phyloP scores from a whole-genome alignment of 1,140 invertebrate species.

The Drosophila kikkawai region DNA sequence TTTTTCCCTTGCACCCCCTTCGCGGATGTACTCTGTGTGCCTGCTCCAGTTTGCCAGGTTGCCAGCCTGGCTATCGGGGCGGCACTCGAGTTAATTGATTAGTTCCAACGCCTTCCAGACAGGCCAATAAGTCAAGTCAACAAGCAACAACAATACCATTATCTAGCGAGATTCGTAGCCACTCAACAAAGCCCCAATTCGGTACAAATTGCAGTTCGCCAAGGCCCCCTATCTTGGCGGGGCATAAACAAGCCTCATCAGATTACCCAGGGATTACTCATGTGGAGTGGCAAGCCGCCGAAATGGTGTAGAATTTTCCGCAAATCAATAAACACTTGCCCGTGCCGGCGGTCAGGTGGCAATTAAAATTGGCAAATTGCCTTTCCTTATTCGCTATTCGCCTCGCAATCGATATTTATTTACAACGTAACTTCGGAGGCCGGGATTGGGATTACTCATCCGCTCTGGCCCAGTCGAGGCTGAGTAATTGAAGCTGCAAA shows the following conservation, averaged over 20 bases:
- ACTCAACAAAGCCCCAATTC: constrained; percentile 23
- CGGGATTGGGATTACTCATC: constrained; percentile 35
- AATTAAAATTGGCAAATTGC: constrained; percentile 29
- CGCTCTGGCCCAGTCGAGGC: neutral
- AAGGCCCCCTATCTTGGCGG: constrained; percentile 41
- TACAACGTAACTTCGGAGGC: neutral
- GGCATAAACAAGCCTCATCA: constrained; percentile 29
- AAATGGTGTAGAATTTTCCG: constrained; percentile 27
- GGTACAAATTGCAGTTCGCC: constrained; percentile 36
- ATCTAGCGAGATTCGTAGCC: constrained; percentile 36
- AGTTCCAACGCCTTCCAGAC: constrained; percentile 49
- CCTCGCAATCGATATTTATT: constrained; percentile 45
- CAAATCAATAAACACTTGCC: constrained; percentile 44
- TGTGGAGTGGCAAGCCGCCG: constrained; percentile 11
- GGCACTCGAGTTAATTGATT: constrained; percentile 78
- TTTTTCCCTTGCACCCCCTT: neutral
- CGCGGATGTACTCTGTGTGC: constrained; percentile 11
- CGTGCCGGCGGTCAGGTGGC: neutral
- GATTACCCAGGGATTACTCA: constrained; percentile 38
- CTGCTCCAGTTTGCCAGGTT: constrained; percentile 28
- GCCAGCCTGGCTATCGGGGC: constrained; percentile 32
- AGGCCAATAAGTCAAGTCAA: constrained; percentile 53
- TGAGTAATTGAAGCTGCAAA: constrained; percentile 60
- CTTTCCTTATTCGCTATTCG: constrained; percentile 15
- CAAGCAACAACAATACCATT: constrained; percentile 13